Percentiles rank a stretch among this genome's conserved stretches.
phyloP scores from a whole-genome alignment of 2,888 invertebrate species.

The Odontothrips loti region DNA sequence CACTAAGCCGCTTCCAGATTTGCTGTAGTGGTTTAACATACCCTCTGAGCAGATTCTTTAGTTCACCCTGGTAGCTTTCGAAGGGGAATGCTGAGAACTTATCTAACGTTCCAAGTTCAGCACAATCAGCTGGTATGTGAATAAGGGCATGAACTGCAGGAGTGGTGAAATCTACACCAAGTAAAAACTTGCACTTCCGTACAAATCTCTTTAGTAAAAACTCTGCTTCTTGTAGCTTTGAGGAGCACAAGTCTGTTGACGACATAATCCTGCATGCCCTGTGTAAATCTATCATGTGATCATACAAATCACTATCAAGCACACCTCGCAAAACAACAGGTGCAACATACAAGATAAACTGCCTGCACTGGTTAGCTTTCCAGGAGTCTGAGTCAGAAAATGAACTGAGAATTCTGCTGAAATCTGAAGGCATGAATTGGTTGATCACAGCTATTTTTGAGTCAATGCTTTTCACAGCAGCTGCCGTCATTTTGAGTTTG shows the following conservation, averaged over 20 bases:
- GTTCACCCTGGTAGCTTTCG: not conserved
- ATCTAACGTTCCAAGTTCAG: not conserved
- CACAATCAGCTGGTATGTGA: not conserved
- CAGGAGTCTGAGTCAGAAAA: not conserved
- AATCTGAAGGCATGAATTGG: not conserved
- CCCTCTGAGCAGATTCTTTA: not conserved
- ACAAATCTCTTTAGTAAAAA: too few relatives aligned
- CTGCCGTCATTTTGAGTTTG: not conserved
- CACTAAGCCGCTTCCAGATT: not conserved
- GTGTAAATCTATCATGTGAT: not conserved
- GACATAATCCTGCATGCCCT: too few relatives aligned
- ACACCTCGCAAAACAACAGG: not conserved
- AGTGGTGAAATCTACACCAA: not conserved
- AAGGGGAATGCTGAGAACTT: not conserved
- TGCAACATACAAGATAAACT: not conserved
- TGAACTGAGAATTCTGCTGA: not conserved
- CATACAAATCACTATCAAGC: not conserved
- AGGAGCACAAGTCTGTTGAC: too few relatives aligned
- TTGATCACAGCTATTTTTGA: not conserved
- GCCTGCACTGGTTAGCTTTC: not conserved
- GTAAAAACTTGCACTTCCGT: too few relatives aligned
- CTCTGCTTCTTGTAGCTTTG: too few relatives aligned
- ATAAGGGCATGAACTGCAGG: not conserved
- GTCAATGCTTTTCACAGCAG: not conserved
- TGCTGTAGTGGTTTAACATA: not conserved